A percentile compares a stretch with the other conserved stretches of the same genome.
Conservation (phyloP, 2,888 invertebrate genomes). For the Diplolepis rosae region DNA sequence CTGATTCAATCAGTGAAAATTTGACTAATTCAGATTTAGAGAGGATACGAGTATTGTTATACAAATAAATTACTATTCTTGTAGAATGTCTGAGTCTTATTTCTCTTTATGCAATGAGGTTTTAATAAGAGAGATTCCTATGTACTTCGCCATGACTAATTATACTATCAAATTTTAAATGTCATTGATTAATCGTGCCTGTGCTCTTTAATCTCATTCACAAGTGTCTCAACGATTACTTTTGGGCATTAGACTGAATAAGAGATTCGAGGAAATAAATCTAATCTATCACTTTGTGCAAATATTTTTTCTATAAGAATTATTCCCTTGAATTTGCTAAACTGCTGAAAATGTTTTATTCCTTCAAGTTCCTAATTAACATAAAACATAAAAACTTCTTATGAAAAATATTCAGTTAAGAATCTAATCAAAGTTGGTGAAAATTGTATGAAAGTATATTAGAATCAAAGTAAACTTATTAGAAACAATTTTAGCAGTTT, state of each 20-base stretch:
- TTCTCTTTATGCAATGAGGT: too few species aligned
- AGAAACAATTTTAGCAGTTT: not conserved
- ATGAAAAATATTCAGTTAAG: not conserved
- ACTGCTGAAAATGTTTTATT: not conserved
- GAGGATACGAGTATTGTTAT: too few species aligned
- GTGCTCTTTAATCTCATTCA: slow-evolving; percentile 20
- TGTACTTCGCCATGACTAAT: not conserved
- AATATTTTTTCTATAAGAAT: not conserved
- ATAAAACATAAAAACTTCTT: not conserved
- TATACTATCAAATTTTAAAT: not conserved
- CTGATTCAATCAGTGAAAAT: too few species aligned
- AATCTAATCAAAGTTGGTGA: not conserved
- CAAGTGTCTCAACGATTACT: not conserved
- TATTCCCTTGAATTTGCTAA: not conserved
- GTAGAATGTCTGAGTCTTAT: too few species aligned
- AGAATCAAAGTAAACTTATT: not conserved
- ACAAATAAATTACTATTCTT: too few species aligned
- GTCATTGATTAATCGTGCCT: slow-evolving; percentile 1
- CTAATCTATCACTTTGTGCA: not conserved
- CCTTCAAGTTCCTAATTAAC: not conserved
- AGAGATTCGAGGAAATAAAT: not conserved
- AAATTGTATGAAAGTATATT: not conserved
- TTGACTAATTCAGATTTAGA: too few species aligned
- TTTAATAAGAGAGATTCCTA: too few species aligned
- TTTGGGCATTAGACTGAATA: not conserved